phyloP scores from a whole-genome alignment of 2,113 vertebrate species.

The Paramormyrops kingsleyae region DNA sequence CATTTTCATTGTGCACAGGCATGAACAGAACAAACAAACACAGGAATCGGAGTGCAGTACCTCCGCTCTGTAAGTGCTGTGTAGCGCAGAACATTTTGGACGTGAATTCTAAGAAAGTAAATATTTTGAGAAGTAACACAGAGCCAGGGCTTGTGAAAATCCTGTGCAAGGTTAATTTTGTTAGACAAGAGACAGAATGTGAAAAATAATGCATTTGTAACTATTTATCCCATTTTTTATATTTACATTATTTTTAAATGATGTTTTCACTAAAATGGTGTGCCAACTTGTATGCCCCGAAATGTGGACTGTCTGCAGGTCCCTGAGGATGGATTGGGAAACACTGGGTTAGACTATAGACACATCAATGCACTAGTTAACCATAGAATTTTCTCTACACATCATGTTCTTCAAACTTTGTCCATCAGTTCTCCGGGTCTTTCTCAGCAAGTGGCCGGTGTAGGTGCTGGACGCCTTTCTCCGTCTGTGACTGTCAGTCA shows the following conservation, averaged over 20 bases:
- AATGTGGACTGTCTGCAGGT: no score
- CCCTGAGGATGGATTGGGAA: not conserved
- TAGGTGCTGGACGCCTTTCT: no score
- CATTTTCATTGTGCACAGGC: not conserved
- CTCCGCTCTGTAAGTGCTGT: not conserved
- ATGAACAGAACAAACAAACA: not conserved
- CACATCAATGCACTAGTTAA: not conserved
- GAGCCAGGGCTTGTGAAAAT: not conserved
- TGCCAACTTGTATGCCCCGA: no score
- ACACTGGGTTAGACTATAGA: not conserved
- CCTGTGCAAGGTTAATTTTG: not conserved
- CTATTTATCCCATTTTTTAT: not conserved
- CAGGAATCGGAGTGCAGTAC: not conserved
- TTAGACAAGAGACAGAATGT: not conserved
- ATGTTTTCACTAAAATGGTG: not conserved
- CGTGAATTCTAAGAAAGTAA: not conserved
- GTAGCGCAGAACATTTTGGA: not conserved
- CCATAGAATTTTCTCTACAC: not conserved
- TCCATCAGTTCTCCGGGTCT: not conserved
- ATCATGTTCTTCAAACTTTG: not conserved
- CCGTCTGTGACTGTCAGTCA: not conserved
- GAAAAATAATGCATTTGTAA: not conserved
- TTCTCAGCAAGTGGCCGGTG: not conserved
- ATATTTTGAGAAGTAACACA: not conserved
- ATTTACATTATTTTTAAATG: not conserved